Conservation (phyloP, 2,113 vertebrate genomes). For the Sander lucioperca region DNA sequence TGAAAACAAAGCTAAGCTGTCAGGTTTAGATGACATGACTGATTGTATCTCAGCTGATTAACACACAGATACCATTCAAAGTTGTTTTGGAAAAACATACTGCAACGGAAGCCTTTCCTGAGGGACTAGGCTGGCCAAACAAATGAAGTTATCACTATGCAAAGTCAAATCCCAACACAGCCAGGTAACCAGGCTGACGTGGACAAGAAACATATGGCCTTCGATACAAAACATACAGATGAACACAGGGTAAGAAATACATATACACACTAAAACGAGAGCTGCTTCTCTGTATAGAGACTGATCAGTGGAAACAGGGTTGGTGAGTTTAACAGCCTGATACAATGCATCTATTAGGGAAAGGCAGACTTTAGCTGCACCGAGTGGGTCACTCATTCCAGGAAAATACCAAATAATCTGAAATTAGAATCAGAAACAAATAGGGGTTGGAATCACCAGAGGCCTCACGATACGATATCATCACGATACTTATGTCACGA, state of each 20-base stretch:
- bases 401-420: neutral
- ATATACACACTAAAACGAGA: slow-evolving; percentile 1
- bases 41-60: slow-evolving; percentile 32
- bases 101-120: slow-evolving; percentile 3
- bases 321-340: neutral
- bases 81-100: slow-evolving; percentile 45
- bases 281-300: neutral
- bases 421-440: neutral
- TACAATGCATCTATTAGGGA: neutral
- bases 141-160: slow-evolving; percentile 65
- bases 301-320: neutral
- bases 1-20: slow-evolving; percentile 18
- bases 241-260: neutral
- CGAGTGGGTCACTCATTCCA: neutral
- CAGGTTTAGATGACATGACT: slow-evolving; percentile 23
- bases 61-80: slow-evolving; percentile 35
- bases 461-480: too few species aligned
- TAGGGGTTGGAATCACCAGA: too few species aligned
- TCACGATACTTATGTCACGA: too few species aligned
- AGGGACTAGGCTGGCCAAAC: slow-evolving; percentile 41
- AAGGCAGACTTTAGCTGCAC: neutral
- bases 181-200: neutral
- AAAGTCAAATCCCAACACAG: slow-evolving; percentile 45
- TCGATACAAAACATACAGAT: slow-evolving; percentile 29
- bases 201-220: slow-evolving; percentile 18